Evolutionary conservation across 2,797 vertebrate species (phyloP).

Genomic region (Sylvilagus floridanus): DNA sequence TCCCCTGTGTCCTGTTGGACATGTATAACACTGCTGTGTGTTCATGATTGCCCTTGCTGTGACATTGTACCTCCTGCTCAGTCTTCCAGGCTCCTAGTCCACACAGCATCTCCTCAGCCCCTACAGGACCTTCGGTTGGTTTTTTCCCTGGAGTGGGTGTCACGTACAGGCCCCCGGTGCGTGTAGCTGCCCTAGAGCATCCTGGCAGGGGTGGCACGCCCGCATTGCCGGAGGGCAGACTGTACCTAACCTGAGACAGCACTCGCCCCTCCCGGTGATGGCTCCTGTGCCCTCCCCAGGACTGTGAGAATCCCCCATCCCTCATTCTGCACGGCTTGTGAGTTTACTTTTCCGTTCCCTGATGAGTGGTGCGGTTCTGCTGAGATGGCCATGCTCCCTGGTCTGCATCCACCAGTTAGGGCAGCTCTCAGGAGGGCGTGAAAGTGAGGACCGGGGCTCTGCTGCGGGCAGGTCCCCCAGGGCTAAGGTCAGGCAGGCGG

Average conservation of each 20-base stretch:
- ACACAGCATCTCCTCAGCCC: not conserved
- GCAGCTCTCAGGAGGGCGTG: not conserved
- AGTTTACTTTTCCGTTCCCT: slow-evolving; percentile 29
- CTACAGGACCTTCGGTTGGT: not conserved
- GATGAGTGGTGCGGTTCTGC: not conserved
- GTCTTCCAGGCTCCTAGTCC: too few species aligned
- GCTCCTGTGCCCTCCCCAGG: not conserved
- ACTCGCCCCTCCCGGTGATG: not conserved
- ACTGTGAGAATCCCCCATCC: not conserved
- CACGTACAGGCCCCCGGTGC: not conserved
- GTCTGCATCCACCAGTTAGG: not conserved
- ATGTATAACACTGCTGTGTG: too few species aligned
- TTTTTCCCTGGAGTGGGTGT: not conserved
- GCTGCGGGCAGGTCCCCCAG: too few species aligned
- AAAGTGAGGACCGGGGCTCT: too few species aligned
- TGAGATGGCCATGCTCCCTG: not conserved
- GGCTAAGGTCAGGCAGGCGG: too few species aligned
- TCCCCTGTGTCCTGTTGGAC: too few species aligned
- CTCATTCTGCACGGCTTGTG: not conserved
- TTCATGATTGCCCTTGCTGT: too few species aligned
- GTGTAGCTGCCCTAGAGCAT: not conserved
- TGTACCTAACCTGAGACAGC: not conserved
- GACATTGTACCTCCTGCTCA: too few species aligned
- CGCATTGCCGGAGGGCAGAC: not conserved
- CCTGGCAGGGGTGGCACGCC: not conserved